These are phyloP conservation scores for Andrena camellia DNA, from an alignment of 2,888 invertebrate genomes.

Conservation along the genomic window DNA sequence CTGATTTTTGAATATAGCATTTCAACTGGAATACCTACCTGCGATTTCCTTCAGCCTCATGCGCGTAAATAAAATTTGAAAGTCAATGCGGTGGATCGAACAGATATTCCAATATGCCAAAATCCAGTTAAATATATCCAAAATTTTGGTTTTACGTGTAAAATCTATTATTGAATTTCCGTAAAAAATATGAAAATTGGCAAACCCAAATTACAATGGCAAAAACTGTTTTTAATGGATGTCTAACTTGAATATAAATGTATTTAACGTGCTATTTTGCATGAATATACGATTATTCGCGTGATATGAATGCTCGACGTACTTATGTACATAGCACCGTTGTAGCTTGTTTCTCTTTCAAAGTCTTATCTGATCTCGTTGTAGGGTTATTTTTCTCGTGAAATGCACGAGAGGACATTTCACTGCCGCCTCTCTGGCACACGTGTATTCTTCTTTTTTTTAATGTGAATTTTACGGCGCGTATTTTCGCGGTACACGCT, in stretches of 20 bases:
- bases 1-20: no score
- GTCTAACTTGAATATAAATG: not conserved
- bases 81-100: no score
- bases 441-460: conserved; percentile 47
- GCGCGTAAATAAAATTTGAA: no score
- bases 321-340: not conserved
- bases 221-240: not conserved
- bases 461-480: conserved; percentile 64
- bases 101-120: no score
- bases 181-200: no score
- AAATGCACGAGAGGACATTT: conserved; percentile 29
- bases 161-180: not conserved
- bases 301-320: not conserved
- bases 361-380: conserved; percentile 12
- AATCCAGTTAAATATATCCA: no score
- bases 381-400: conserved; percentile 37
- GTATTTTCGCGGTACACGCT: conserved; percentile 70
- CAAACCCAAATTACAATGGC: not conserved
- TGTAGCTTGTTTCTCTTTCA: not conserved
- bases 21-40: no score
- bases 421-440: conserved; percentile 6
- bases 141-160: not conserved
- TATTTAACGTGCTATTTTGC: not conserved
- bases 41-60: no score
- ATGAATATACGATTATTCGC: not conserved